Evolutionary conservation across 1,140 invertebrate species (phyloP).

Genomic region (Drosophila guanche): DNA sequence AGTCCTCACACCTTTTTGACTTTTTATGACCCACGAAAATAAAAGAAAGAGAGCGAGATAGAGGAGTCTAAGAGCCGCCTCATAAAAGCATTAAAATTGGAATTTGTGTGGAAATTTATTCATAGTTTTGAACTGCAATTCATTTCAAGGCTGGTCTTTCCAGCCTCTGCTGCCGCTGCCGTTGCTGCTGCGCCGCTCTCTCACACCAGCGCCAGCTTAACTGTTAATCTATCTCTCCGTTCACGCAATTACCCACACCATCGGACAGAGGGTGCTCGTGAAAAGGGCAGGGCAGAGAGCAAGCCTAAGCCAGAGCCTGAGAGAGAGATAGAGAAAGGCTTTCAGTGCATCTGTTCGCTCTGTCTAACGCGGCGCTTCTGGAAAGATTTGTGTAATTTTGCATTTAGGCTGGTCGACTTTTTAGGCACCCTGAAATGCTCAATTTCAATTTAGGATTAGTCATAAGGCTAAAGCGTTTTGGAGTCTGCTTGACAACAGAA

Average conservation of each 20-base stretch:
- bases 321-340: too few species aligned
- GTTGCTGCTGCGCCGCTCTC: constrained; percentile 17
- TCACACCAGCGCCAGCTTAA: constrained; percentile 69
- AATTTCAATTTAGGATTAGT: too few species aligned
- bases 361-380: constrained; percentile 50
- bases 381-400: constrained; percentile 22
- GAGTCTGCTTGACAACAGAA: too few species aligned
- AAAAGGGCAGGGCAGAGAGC: constrained; percentile 21
- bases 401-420: constrained; percentile 14
- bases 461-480: too few species aligned
- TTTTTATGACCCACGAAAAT: constrained; percentile 46
- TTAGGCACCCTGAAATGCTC: not conserved
- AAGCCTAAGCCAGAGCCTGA: not conserved
- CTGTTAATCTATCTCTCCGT: constrained; percentile 63
- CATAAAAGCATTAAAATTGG: constrained; percentile 21
- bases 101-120: constrained; percentile 56
- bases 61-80: not conserved
- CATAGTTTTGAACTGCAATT: constrained; percentile 62
- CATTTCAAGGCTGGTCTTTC: constrained; percentile 73
- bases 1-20: constrained; percentile 58
- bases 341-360: not conserved
- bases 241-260: constrained; percentile 70
- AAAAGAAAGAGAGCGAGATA: not conserved
- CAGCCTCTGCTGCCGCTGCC: constrained; percentile 14
- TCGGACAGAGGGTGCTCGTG: not conserved